Conservation (phyloP, 1,140 invertebrate species). For the Calosoma granatense region DNA sequence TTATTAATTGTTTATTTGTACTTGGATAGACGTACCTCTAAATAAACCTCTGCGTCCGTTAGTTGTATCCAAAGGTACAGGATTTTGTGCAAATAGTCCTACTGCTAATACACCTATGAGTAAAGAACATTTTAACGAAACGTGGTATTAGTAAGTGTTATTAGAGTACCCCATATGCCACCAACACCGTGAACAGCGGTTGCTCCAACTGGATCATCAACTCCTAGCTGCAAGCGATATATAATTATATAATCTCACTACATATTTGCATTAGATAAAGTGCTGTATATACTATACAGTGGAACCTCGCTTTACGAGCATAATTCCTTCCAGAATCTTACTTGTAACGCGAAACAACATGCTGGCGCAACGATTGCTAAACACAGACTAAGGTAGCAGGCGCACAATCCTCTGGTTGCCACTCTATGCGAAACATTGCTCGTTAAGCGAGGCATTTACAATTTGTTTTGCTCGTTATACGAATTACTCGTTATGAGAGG, state of each 20-base stretch:
- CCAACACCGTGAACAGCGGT: constrained; percentile 77
- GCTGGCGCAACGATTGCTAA: too few relatives aligned
- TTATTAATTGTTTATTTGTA: neutral
- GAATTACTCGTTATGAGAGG: too few relatives aligned
- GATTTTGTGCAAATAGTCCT: constrained; percentile 82
- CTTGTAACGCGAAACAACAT: too few relatives aligned
- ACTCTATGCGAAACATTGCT: too few relatives aligned
- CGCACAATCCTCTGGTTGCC: too few relatives aligned
- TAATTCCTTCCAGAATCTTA: too few relatives aligned
- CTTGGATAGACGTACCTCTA: constrained; percentile 47
- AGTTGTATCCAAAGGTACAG: constrained; percentile 65
- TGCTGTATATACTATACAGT: too few relatives aligned
- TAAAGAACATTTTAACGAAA: constrained; percentile 12
- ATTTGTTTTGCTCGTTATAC: neutral
- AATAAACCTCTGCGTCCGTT: constrained; percentile 66
- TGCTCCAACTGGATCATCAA: constrained; percentile 89
- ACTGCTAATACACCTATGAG: constrained; percentile 76
- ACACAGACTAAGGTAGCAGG: too few relatives aligned
- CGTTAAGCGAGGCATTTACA: neutral
- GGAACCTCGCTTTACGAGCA: too few relatives aligned
- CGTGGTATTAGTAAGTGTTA: constrained; percentile 11
- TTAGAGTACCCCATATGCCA: constrained; percentile 57
- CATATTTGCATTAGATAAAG: too few relatives aligned
- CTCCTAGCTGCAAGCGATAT: constrained; percentile 39
- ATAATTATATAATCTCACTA: neutral